Evolutionary conservation across 2,113 vertebrate genomes (phyloP), one percentile per base, ranked within the genome.

Genomic region (Odontophorus gujanensis): DNA sequence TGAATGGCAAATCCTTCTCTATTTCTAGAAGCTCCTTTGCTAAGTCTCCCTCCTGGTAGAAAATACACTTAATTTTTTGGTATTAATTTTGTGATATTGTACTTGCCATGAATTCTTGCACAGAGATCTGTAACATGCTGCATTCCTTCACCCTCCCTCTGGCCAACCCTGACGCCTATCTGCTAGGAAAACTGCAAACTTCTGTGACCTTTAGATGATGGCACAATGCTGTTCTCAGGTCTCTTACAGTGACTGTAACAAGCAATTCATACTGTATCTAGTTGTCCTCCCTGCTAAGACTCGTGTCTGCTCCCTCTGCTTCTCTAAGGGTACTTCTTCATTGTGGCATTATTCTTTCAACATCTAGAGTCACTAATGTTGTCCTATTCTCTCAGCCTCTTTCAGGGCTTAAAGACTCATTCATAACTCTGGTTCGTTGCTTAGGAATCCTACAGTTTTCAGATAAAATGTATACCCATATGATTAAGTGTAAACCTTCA

Each of bases 181-280:
- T 58, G 13, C 7, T 32, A 85, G 22, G n/a, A n/a, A 36, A 67
- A 18, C 3, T 84, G 36, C 3, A 62, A 81, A 13, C 20, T 62
- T 43, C 42, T 36, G 11, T 6, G 13, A 34, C 21, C 20, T 57
- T 71, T 36, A 43, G 11, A 11, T 74, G 30, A 19, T 78, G 19
- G 9, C 1, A 50, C 2, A 86, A 34, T 57, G 81, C 13, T 47
- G 14, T 87, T 38, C 16, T 77, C 34, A 74, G 55, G 26, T 7
- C 21, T 57, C 18, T 43, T 50, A 8, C 26, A 32, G 48, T 71
- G 9, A 5, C 14, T 65, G 9, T 9, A 50, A 11, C 1, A 3
- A 84, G 13, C 3, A 28, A 6, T 0, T 1, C 4, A 5, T 3
- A 21, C 40, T 0, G 0, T 55, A 40, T 3, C 17, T 36, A 34